phyloP scores from a whole-genome alignment of 2,797 vertebrate species.

The Neoniphon sammara region DNA sequence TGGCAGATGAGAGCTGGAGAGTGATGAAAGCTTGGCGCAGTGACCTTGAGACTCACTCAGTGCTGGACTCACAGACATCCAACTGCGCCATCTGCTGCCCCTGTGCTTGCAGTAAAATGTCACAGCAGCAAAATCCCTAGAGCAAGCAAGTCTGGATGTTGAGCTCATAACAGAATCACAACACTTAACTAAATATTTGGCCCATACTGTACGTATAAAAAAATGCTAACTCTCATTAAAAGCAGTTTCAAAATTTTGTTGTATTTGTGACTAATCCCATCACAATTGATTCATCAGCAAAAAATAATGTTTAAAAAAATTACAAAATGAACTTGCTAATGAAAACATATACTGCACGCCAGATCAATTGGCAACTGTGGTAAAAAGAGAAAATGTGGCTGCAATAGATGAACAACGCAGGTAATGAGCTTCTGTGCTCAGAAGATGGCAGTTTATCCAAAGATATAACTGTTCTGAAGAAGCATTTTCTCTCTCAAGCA shows the following conservation, averaged over 20 bases:
- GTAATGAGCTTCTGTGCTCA: neutral
- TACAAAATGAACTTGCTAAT: neutral
- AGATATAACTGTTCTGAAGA: neutral
- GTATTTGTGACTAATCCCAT: too few relatives aligned
- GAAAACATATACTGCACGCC: too few relatives aligned
- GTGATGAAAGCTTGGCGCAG: conserved; percentile 62
- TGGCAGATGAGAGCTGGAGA: conserved; percentile 8
- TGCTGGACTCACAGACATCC: conserved; percentile 11
- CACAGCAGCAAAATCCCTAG: conserved; percentile 10
- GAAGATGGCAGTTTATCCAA: neutral
- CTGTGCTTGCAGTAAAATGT: conserved; percentile 1
- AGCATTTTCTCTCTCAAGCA: neutral
- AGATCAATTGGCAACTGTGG: too few relatives aligned
- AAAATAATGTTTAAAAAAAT: too few relatives aligned
- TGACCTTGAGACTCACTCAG: conserved; percentile 75
- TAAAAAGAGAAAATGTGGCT: too few relatives aligned
- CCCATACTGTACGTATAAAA: too few relatives aligned
- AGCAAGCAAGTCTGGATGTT: neutral
- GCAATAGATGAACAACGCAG: neutral
- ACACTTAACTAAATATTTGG: neutral
- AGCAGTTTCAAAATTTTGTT: neutral
- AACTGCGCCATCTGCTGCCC: conserved; percentile 73
- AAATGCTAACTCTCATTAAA: too few relatives aligned
- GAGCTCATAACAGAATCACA: neutral
- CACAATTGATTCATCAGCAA: neutral